Conservation (phyloP, 2,113 vertebrate genomes). For the Caranx ignobilis region DNA sequence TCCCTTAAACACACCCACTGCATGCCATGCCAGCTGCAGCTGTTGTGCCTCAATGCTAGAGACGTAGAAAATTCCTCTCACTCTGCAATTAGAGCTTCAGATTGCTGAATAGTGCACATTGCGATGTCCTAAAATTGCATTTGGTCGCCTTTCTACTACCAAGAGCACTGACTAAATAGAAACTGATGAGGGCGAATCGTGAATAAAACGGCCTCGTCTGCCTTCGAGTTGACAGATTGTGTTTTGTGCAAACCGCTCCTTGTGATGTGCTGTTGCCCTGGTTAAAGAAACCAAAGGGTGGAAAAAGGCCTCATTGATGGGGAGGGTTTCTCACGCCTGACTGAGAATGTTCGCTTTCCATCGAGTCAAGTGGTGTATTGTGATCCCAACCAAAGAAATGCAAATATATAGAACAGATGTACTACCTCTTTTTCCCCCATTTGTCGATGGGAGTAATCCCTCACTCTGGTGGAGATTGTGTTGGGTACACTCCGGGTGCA, state of each 20-base stretch:
- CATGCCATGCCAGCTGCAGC: conserved; percentile 82
- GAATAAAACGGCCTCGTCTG: conserved; percentile 62
- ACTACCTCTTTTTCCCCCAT: conserved; percentile 64
- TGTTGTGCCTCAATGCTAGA: conserved; percentile 75
- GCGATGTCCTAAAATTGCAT: conserved; percentile 77
- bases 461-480: conserved; percentile 61
- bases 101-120: conserved; percentile 80
- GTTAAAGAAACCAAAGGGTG: conserved; percentile 66
- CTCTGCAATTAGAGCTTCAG: conserved; percentile 81
- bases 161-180: conserved; percentile 72
- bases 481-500: conserved; percentile 55
- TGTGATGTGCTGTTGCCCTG: conserved; percentile 70
- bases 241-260: conserved; percentile 71
- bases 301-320: conserved; percentile 77
- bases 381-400: conserved; percentile 82
- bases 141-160: conserved; percentile 61
- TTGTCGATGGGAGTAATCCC: conserved; percentile 74
- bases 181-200: conserved; percentile 63
- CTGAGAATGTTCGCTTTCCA: conserved; percentile 79
- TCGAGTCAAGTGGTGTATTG: conserved; percentile 83
- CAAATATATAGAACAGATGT: conserved; percentile 83
- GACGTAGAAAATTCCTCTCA: conserved; percentile 72
- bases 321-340: conserved; percentile 81
- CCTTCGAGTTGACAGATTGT: conserved; percentile 71
- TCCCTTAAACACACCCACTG: conserved; percentile 68